Evolutionary conservation across 2,888 invertebrate species (phyloP).

Genomic region (Sympetrum striolatum): DNA sequence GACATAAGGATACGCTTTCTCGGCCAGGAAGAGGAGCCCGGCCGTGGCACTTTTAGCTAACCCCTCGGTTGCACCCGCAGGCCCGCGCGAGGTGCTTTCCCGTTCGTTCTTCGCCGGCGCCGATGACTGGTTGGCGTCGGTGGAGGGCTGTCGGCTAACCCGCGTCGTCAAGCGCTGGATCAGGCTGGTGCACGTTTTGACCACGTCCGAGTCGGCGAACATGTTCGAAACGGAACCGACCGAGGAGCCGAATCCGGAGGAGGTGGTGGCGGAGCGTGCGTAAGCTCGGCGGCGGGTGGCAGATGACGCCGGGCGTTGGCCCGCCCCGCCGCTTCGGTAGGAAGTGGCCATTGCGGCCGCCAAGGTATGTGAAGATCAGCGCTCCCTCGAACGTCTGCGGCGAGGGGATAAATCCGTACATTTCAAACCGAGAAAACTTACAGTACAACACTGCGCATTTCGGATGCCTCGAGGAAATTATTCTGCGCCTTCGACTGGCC

Average conservation of each 20-base stretch:
- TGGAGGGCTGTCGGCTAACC: slow-evolving; percentile 73
- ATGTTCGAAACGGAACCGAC: slow-evolving; percentile 78
- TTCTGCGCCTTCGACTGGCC: no score
- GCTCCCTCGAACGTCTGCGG: neutral
- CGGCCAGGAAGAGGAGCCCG: slow-evolving; percentile 69
- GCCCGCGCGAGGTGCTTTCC: slow-evolving; percentile 55
- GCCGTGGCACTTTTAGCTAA: slow-evolving; percentile 76
- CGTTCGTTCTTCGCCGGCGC: slow-evolving; percentile 53
- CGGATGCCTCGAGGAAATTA: no score
- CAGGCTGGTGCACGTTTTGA: slow-evolving; percentile 78
- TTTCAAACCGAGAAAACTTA: neutral
- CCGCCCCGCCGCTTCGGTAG: slow-evolving; percentile 52
- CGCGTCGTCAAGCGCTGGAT: slow-evolving; percentile 79
- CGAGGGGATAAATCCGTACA: neutral
- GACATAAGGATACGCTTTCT: slow-evolving; percentile 71
- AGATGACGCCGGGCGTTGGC: slow-evolving; percentile 64
- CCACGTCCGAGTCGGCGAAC: slow-evolving; percentile 68
- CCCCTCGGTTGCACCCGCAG: slow-evolving; percentile 52
- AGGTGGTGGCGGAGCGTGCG: slow-evolving; percentile 74
- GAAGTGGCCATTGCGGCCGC: slow-evolving; percentile 22
- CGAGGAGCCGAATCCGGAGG: slow-evolving; percentile 52
- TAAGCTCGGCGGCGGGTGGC: slow-evolving; percentile 69
- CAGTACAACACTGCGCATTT: neutral
- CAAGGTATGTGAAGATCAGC: neutral
- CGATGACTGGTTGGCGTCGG: slow-evolving; percentile 29